Conservation (phyloP, 2,797 vertebrate species). For the Champsocephalus gunnari region DNA sequence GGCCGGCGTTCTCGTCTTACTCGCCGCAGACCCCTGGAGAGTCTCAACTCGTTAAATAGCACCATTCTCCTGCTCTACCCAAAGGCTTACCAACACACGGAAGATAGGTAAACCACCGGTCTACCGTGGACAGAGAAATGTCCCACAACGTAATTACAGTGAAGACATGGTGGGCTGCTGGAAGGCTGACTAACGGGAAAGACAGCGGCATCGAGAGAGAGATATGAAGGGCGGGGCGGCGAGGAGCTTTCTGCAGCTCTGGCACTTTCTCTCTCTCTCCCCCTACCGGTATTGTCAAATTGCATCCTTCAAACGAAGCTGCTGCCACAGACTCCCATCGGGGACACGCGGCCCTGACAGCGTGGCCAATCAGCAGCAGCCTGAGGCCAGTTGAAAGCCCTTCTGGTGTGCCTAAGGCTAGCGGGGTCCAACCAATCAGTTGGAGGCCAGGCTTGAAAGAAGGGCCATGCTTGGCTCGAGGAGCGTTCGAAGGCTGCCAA, state of each 20-base stretch:
- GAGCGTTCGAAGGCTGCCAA: slow-evolving; percentile 68
- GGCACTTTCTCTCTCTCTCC: slow-evolving; percentile 58
- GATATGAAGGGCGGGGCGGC: slow-evolving; percentile 1
- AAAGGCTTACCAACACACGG: slow-evolving; percentile 44
- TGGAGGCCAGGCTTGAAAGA: slow-evolving; percentile 71
- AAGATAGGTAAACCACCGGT: slow-evolving; percentile 52
- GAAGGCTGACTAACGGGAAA: slow-evolving; percentile 50
- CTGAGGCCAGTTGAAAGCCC: slow-evolving; percentile 75
- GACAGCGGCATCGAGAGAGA: slow-evolving; percentile 3
- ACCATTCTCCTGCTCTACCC: slow-evolving; percentile 62
- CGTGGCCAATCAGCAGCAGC: slow-evolving; percentile 77
- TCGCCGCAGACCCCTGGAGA: slow-evolving; percentile 79
- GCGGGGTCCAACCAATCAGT: slow-evolving; percentile 74
- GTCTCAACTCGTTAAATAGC: slow-evolving; percentile 79
- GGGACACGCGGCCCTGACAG: slow-evolving; percentile 59
- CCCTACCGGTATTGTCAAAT: slow-evolving; percentile 57
- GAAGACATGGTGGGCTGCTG: slow-evolving; percentile 43
- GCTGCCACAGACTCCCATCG: slow-evolving; percentile 49
- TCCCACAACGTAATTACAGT: slow-evolving; percentile 62
- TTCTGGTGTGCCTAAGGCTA: slow-evolving; percentile 74
- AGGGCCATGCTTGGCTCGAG: slow-evolving; percentile 70
- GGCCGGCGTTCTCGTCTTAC: slow-evolving; percentile 71
- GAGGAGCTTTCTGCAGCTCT: slow-evolving; percentile 52
- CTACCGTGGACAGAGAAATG: slow-evolving; percentile 34
- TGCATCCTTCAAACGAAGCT: slow-evolving; percentile 57